Conservation (phyloP, 2,113 vertebrate species). For the Melanerpes formicivorus region DNA sequence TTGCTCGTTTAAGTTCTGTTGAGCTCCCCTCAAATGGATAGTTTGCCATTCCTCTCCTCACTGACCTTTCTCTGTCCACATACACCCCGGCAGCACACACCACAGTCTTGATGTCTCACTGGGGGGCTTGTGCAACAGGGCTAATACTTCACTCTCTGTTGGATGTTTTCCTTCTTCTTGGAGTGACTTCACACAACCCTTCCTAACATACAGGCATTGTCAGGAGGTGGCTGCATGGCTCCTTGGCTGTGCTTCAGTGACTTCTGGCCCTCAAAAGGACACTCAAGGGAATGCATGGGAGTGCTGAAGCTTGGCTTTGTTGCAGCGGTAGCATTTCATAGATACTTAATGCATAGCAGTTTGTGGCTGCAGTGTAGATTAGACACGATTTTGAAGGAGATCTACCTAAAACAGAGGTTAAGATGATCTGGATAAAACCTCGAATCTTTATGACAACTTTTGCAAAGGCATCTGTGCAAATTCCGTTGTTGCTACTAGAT, state of each 20-base stretch:
- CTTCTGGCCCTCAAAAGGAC: not conserved
- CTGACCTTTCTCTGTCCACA: not conserved
- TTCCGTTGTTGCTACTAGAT: not conserved
- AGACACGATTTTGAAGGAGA: not conserved
- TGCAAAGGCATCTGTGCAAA: not conserved
- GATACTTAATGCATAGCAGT: not conserved
- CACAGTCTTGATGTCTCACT: not conserved
- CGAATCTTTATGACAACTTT: not conserved
- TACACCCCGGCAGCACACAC: not conserved
- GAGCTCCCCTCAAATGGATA: not conserved
- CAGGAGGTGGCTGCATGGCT: not conserved
- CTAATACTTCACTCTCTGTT: not conserved
- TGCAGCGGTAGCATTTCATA: not conserved
- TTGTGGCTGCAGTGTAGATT: not conserved
- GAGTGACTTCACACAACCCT: not conserved
- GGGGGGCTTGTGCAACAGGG: not conserved
- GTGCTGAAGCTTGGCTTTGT: not conserved
- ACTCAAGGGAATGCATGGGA: not conserved
- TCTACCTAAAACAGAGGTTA: not conserved
- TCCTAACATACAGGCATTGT: accelerated
- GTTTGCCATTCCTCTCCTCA: not conserved
- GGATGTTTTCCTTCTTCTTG: not conserved
- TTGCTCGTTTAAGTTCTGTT: not conserved
- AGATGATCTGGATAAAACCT: not conserved
- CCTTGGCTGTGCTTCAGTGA: not conserved